These are phyloP conservation scores for Amazona ochrocephala DNA, from an alignment of 2,797 vertebrate genomes.

Conservation along the genomic window DNA sequence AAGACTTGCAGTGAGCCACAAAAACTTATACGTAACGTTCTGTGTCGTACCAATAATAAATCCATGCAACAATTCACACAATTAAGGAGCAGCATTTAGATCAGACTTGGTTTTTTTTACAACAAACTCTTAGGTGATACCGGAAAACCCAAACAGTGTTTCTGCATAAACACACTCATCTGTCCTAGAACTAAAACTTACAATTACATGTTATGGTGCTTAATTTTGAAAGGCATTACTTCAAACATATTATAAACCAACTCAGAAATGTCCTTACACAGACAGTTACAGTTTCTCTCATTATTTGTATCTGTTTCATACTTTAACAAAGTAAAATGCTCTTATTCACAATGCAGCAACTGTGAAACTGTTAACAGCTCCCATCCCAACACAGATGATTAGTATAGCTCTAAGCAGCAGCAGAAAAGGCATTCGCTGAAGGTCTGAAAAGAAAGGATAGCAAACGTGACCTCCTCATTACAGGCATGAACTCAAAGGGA, in stretches of 20 bases:
- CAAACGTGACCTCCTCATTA: not conserved
- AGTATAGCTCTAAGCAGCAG: not conserved
- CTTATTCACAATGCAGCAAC: not conserved
- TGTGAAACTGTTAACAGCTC: not conserved
- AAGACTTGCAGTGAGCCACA: not conserved
- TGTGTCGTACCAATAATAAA: not conserved
- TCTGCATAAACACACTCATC: not conserved
- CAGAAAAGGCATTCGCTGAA: not conserved
- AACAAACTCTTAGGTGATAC: not conserved
- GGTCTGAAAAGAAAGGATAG: slow-evolving; percentile 20
- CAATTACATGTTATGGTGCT: not conserved
- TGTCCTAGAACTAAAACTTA: not conserved
- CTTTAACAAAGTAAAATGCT: not conserved
- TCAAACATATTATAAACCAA: not conserved
- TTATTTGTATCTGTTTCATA: not conserved
- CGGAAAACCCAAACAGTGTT: not conserved
- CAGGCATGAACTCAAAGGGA: not conserved
- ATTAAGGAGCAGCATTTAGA: not conserved
- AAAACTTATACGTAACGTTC: not conserved
- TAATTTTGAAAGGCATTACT: not conserved
- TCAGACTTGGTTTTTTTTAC: not conserved
- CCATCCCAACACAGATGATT: not conserved
- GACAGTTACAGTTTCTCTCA: not conserved
- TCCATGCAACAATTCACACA: not conserved
- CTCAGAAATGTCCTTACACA: not conserved